Percentiles rank a stretch among this genome's conserved stretches.
Evolutionary conservation across 2,797 vertebrate species (phyloP).

Genomic region (Sebastes hubbsi): DNA sequence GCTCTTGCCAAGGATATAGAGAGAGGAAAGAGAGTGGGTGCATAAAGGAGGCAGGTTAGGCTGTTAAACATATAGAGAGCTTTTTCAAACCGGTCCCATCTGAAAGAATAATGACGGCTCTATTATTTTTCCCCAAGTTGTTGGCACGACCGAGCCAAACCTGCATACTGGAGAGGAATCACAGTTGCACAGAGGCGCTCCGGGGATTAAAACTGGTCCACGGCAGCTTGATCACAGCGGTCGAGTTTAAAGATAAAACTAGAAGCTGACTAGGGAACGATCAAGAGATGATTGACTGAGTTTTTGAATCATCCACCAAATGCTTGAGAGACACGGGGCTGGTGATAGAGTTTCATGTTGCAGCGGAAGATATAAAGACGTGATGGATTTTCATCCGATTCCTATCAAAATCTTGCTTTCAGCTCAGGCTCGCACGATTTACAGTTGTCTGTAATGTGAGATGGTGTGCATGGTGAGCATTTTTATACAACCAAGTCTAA

Average conservation of each 20-base stretch:
- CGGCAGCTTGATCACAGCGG: conserved; percentile 1
- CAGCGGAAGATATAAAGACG: background rate
- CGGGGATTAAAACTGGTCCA: background rate
- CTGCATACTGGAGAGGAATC: conserved; percentile 29
- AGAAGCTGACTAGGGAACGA: conserved; percentile 9
- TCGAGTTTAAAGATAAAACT: conserved; percentile 7
- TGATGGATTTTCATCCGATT: conserved; percentile 13
- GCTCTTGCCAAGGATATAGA: conserved; percentile 20
- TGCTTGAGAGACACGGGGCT: conserved; percentile 10
- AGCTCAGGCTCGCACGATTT: background rate
- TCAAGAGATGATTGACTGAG: conserved; percentile 38
- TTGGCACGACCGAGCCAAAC: conserved; percentile 28
- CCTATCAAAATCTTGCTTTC: background rate
- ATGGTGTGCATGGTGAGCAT: background rate
- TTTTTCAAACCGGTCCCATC: conserved; percentile 52
- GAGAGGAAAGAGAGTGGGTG: conserved; percentile 39
- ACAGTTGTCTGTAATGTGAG: background rate
- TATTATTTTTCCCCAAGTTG: conserved; percentile 36
- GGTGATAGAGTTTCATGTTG: conserved; percentile 36
- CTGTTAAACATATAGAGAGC: conserved; percentile 55
- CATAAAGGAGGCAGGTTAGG: conserved; percentile 14
- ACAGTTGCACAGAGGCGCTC: background rate
- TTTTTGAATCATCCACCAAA: conserved; percentile 55
- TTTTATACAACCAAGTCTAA: background rate
- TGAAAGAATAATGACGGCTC: conserved; percentile 64